These are phyloP conservation scores for Spisula subtruncata DNA, from an alignment of 2,888 invertebrate species.

Conservation along the genomic window DNA sequence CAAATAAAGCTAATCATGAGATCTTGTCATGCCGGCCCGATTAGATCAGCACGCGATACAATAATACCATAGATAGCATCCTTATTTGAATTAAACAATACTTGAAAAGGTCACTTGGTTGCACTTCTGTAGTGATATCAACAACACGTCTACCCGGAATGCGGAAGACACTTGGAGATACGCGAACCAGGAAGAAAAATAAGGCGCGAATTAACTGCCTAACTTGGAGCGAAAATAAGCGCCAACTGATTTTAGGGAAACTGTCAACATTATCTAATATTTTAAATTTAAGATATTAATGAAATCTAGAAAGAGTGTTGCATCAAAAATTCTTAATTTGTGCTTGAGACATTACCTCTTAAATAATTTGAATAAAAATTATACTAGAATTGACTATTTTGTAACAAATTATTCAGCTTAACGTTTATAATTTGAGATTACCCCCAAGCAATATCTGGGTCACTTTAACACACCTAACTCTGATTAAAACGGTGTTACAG, in stretches of 20 bases:
- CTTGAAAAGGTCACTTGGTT: not conserved
- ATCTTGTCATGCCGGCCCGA: no score
- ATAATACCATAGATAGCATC: not conserved
- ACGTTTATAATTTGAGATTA: not conserved
- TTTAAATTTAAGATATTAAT: not conserved
- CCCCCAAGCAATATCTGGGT: not conserved
- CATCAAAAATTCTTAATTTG: not conserved
- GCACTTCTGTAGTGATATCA: not conserved
- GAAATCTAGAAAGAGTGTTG: not conserved
- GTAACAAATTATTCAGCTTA: not conserved
- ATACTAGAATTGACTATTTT: not conserved
- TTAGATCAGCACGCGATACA: not conserved
- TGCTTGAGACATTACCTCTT: not conserved
- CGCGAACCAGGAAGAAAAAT: conserved; percentile 31
- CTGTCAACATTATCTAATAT: not conserved
- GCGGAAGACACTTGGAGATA: conserved; percentile 19
- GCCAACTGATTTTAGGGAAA: not conserved
- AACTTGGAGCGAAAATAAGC: conserved; percentile 15
- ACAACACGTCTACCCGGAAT: not conserved
- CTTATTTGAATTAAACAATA: not conserved
- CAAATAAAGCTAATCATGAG: not conserved
- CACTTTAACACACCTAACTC: not conserved
- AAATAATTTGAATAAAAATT: not conserved
- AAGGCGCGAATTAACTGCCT: not conserved
- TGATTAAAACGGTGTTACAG: not conserved